Conservation (phyloP, 2,113 vertebrate genomes). For the Bubo blakistoni region DNA sequence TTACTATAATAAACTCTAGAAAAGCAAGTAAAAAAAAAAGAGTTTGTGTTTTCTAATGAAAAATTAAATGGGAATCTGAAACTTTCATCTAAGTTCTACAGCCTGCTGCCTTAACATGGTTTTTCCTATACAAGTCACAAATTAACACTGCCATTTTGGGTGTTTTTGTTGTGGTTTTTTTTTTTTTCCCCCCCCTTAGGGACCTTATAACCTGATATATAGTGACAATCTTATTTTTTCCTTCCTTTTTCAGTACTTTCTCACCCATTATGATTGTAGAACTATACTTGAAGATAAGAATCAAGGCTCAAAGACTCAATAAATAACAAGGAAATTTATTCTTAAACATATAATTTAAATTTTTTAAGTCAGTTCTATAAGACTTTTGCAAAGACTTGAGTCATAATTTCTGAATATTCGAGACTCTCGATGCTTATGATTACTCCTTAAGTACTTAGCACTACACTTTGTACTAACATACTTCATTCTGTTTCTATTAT, state of each 20-base stretch:
- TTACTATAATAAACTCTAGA: background rate
- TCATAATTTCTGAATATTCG: background rate
- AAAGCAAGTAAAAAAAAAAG: background rate
- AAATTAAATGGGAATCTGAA: background rate
- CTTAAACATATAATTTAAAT: background rate
- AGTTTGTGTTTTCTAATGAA: background rate
- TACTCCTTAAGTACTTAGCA: background rate
- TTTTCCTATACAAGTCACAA: background rate
- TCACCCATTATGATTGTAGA: background rate
- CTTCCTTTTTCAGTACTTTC: background rate
- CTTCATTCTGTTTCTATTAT: background rate
- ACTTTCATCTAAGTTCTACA: background rate
- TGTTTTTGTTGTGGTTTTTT: rapidly evolving
- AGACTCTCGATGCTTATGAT: background rate
- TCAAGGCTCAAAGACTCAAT: background rate
- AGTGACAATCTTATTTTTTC: background rate
- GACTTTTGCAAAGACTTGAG: background rate
- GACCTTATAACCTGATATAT: background rate
- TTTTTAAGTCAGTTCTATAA: background rate
- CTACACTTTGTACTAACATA: background rate
- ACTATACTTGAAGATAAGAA: background rate
- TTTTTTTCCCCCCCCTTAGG: rapidly evolving
- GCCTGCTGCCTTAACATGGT: background rate
- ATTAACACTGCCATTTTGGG: background rate
- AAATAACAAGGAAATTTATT: background rate